phyloP scores from a whole-genome alignment of 2,797 vertebrate genomes.

The Glossophaga mutica region DNA sequence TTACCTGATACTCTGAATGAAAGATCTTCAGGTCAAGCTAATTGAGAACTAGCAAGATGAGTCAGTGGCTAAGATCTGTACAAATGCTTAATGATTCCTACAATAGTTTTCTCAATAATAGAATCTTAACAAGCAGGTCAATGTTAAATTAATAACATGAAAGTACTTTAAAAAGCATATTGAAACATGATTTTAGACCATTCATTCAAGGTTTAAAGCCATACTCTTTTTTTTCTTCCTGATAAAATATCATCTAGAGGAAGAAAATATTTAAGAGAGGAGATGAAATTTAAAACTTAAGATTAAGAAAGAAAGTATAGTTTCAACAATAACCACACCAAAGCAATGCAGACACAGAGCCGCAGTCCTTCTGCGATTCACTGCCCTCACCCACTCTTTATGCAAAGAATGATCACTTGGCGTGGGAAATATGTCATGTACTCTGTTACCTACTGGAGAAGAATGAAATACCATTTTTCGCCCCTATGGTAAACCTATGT shows the following conservation, averaged over 20 bases:
- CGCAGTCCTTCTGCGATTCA: background rate
- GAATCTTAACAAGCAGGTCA: conserved; percentile 62
- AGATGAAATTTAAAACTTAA: conserved; percentile 38
- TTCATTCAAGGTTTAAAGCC: conserved; percentile 37
- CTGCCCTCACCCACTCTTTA: background rate
- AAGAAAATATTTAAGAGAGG: conserved; percentile 60
- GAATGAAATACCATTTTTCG: background rate
- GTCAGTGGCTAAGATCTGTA: conserved; percentile 36
- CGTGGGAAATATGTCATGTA: background rate
- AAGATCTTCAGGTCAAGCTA: conserved; percentile 40
- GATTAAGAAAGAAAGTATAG: conserved; percentile 42
- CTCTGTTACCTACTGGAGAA: background rate
- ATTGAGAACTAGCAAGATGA: conserved; percentile 44
- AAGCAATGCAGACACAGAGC: background rate
- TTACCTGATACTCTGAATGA: conserved; percentile 33
- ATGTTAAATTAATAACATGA: conserved; percentile 69
- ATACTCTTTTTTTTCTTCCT: conserved; percentile 36
- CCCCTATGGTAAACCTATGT: background rate
- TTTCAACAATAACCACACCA: conserved; percentile 3
- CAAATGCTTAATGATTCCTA: conserved; percentile 61
- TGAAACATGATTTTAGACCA: conserved; percentile 54
- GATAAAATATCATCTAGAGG: conserved; percentile 30
- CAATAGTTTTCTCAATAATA: conserved; percentile 68
- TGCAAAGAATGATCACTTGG: background rate
- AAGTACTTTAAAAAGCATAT: conserved; percentile 59